Conservation (phyloP, 2,113 vertebrate genomes). For the Corythaeola cristata region DNA sequence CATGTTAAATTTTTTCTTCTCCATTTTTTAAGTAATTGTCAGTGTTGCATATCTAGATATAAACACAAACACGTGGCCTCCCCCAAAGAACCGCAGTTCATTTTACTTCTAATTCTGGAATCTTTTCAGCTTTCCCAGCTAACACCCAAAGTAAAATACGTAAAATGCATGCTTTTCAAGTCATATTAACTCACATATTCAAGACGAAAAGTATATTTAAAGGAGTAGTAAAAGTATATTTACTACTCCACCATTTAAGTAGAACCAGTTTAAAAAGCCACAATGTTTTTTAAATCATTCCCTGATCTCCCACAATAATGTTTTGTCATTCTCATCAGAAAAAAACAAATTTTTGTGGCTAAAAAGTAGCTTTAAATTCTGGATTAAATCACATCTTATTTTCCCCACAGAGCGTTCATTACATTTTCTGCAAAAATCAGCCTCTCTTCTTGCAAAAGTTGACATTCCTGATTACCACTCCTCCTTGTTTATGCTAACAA, state of each 20-base stretch:
- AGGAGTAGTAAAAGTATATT: not conserved
- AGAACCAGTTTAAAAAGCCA: not conserved
- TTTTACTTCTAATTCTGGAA: not conserved
- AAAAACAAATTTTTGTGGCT: not conserved
- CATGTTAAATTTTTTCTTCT: not conserved
- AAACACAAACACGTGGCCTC: fast-evolving
- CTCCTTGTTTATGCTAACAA: not conserved
- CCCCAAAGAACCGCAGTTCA: not conserved
- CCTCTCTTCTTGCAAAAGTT: not conserved
- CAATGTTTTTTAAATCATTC: not conserved
- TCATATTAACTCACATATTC: not conserved
- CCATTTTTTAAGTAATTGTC: not conserved
- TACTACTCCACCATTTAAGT: not conserved
- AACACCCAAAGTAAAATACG: not conserved
- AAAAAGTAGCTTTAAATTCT: not conserved
- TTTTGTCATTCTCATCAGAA: not conserved
- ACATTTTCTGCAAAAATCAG: not conserved
- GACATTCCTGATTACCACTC: not conserved
- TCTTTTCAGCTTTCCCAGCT: not conserved
- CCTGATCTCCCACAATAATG: not conserved
- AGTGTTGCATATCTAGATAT: no score
- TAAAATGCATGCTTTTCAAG: not conserved
- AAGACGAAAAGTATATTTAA: not conserved
- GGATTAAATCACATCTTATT: not conserved
- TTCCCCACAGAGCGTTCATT: not conserved